A percentile compares a stretch with the other conserved stretches of the same genome.
phyloP scores from a whole-genome alignment of 2,888 invertebrate species.

The Anorthoa munda region DNA sequence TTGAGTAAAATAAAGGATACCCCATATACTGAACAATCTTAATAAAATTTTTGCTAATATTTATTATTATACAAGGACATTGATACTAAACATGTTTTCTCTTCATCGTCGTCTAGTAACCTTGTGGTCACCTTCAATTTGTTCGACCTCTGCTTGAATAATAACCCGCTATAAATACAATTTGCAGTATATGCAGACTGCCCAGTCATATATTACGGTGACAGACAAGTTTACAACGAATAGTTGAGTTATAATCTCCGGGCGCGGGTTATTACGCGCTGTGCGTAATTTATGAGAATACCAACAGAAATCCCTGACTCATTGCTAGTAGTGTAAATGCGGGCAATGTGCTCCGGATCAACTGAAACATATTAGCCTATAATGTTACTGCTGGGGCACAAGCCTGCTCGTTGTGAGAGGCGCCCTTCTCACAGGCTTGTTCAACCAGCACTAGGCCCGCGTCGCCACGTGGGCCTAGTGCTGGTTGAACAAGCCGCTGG shows the following conservation, averaged over 20 bases:
- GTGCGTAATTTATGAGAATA: constrained; percentile 50
- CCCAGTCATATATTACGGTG: constrained; percentile 2
- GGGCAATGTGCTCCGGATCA: neutral
- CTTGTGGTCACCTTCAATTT: neutral
- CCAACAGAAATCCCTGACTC: constrained; percentile 25
- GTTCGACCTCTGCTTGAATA: neutral
- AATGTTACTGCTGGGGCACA: no score
- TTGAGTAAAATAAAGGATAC: no score
- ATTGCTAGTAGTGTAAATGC: constrained; percentile 7
- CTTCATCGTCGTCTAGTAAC: neutral
- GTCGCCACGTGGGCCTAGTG: no score
- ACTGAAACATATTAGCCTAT: neutral
- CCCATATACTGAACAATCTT: neutral
- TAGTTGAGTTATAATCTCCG: constrained; percentile 42
- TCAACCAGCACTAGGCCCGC: no score
- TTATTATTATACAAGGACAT: neutral
- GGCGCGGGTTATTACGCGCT: constrained; percentile 18
- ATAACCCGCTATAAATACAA: neutral
- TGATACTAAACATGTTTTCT: neutral
- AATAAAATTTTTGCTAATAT: neutral
- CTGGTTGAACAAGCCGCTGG: no score
- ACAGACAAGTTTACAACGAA: constrained; percentile 26
- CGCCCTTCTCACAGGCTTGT: no score
- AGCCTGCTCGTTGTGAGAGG: no score
- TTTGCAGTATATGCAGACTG: neutral